Percentiles rank a stretch among this genome's conserved stretches.
These are phyloP conservation scores for Dallia pectoralis DNA, from an alignment of 2,797 vertebrate species.

Conservation along the genomic window DNA sequence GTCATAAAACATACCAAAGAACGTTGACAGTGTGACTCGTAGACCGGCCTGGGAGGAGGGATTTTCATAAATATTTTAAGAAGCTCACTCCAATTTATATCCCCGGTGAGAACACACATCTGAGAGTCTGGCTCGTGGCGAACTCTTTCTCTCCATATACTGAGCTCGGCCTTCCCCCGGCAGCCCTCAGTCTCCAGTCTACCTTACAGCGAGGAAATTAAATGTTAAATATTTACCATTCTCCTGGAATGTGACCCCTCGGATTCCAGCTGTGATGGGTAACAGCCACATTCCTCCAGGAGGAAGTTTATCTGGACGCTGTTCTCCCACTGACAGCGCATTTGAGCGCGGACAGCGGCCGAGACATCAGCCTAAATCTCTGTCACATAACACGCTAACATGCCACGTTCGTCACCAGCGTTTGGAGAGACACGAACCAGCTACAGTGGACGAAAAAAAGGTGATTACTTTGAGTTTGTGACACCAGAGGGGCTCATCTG, in stretches of 20 bases:
- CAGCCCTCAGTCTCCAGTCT: conserved; percentile 59
- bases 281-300: conserved; percentile 71
- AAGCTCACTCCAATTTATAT: conserved; percentile 58
- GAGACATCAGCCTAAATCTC: conserved; percentile 52
- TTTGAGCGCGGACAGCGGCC: conserved; percentile 54
- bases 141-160: conserved; percentile 23
- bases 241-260: conserved; percentile 68
- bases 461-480: conserved; percentile 44
- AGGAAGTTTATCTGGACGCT: conserved; percentile 70
- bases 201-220: conserved; percentile 74
- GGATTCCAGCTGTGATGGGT: conserved; percentile 70
- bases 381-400: conserved; percentile 58
- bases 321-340: conserved; percentile 43
- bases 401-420: conserved; percentile 46
- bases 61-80: conserved; percentile 68
- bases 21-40: conserved; percentile 55
- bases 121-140: conserved; percentile 17
- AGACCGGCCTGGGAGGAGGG: conserved; percentile 45
- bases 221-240: conserved; percentile 78
- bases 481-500: conserved; percentile 33
- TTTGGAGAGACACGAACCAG: conserved; percentile 46
- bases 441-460: conserved; percentile 60
- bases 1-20: conserved; percentile 61
- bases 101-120: conserved; percentile 42
- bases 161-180: conserved; percentile 31